Evolutionary conservation across 2,797 vertebrate species (phyloP).

Genomic region (Limosa lapponica): DNA sequence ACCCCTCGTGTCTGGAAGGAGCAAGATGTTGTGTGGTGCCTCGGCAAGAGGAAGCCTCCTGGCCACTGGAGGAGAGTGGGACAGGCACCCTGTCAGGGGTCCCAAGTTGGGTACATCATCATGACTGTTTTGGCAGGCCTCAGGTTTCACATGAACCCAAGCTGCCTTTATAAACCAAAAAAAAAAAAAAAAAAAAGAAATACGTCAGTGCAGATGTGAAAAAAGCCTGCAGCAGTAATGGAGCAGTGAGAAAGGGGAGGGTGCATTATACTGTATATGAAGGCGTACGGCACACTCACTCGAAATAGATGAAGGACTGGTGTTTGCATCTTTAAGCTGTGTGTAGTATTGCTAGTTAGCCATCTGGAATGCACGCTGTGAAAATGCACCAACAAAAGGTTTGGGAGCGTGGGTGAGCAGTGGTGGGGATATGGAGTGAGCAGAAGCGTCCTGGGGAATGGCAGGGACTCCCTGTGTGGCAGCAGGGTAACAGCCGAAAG

Average conservation of each 20-base stretch:
- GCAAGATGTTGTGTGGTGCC: background rate
- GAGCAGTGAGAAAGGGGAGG: background rate
- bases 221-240: background rate
- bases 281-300: background rate
- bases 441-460: rapidly evolving
- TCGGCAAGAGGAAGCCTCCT: background rate
- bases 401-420: background rate
- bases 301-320: background rate
- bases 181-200: background rate
- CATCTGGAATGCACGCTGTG: rapidly evolving
- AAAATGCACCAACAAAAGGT: background rate
- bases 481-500: rapidly evolving
- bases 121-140: background rate
- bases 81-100: background rate
- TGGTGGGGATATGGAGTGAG: background rate
- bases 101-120: rapidly evolving
- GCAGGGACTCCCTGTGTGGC: background rate
- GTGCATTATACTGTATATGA: too few species aligned
- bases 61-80: background rate
- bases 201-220: background rate
- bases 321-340: background rate
- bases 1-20: background rate
- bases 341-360: background rate
- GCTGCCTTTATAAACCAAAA: background rate
- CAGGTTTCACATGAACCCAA: background rate